Conservation (phyloP, 2,113 vertebrate genomes). For the Ochotona princeps region DNA sequence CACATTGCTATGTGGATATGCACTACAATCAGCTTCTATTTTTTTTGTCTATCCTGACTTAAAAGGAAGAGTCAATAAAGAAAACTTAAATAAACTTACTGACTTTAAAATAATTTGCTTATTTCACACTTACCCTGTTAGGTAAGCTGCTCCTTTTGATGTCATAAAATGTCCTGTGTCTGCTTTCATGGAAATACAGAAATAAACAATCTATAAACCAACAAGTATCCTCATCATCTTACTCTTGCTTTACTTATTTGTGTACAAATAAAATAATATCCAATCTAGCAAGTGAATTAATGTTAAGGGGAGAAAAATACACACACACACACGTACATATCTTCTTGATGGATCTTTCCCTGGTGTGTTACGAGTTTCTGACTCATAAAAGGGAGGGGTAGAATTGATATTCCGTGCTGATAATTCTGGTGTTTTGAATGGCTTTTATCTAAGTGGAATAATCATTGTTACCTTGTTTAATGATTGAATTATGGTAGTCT, state of each 20-base stretch:
- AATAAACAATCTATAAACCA: not conserved
- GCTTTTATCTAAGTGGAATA: not conserved
- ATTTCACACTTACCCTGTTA: not conserved
- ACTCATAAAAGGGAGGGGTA: not conserved
- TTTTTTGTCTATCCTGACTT: too few relatives aligned
- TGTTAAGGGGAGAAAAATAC: too few relatives aligned
- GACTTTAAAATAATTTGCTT: not conserved
- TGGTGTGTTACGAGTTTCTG: not conserved
- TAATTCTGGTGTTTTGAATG: not conserved
- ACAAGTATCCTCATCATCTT: not conserved
- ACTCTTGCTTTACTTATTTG: not conserved
- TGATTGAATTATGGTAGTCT: not conserved
- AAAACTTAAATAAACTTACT: not conserved
- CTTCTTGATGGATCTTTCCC: not conserved
- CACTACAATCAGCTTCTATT: too few relatives aligned
- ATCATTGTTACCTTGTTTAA: not conserved
- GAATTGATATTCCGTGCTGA: not conserved
- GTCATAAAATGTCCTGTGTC: not conserved
- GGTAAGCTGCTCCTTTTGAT: not conserved
- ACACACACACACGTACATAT: not conserved
- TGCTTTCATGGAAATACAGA: not conserved
- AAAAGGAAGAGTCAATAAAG: too few relatives aligned
- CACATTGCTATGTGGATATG: too few relatives aligned
- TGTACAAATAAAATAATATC: accelerated
- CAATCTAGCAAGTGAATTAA: too few relatives aligned